Percentiles rank a stretch among this genome's conserved stretches.
phyloP scores from a whole-genome alignment of 2,888 invertebrate genomes.

The Synanthedon tipuliformis region DNA sequence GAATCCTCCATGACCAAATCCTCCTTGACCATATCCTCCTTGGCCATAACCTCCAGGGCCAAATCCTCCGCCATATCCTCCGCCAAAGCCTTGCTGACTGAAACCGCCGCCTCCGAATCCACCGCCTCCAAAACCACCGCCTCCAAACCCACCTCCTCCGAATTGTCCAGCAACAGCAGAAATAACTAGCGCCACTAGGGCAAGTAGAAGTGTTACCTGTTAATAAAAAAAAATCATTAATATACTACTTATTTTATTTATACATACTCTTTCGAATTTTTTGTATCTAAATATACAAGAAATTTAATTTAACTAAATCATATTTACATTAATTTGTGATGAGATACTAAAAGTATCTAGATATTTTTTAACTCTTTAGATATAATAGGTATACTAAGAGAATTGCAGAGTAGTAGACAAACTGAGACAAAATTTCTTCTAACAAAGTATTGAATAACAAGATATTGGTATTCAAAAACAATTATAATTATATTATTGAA shows the following conservation, averaged over 20 bases:
- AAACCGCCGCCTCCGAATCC: not conserved
- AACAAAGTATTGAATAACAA: too few relatives aligned
- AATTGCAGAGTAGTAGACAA: too few relatives aligned
- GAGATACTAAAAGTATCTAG: too few relatives aligned
- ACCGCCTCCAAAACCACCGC: constrained; percentile 1
- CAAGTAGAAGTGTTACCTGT: not conserved
- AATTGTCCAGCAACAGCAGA: constrained; percentile 8
- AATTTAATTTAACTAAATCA: not conserved
- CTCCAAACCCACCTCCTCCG: constrained; percentile 7
- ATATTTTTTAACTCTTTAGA: too few relatives aligned
- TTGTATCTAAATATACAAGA: too few relatives aligned
- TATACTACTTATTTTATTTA: too few relatives aligned
- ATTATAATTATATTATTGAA: too few relatives aligned
- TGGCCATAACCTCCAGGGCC: constrained; percentile 7
- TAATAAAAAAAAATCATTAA: not conserved
- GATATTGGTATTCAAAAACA: too few relatives aligned
- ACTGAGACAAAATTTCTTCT: too few relatives aligned
- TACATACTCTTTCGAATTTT: too few relatives aligned
- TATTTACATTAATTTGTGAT: not conserved
- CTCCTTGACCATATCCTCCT: constrained; percentile 5
- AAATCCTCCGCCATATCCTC: constrained; percentile 6
- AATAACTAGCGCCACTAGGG: constrained; percentile 2
- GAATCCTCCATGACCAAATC: constrained; percentile 10
- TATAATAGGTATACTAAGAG: too few relatives aligned
- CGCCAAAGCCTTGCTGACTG: constrained; percentile 1